Evolutionary conservation across 2,113 vertebrate genomes (phyloP), one percentile per base, ranked within the genome.

Genomic region (Onychostruthus taczanowskii): DNA sequence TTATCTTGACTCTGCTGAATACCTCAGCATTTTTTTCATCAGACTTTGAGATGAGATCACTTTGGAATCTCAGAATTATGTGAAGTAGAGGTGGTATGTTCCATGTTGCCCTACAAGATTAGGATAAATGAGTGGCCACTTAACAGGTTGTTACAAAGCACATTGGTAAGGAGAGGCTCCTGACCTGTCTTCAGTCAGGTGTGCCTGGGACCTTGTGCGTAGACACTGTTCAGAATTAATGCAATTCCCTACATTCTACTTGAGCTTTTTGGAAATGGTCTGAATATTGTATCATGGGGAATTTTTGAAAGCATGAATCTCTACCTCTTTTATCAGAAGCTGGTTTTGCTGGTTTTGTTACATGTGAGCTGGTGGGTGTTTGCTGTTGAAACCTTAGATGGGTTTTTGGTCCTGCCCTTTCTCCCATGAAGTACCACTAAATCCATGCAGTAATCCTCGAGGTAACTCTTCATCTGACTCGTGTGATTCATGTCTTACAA

Each of bases 371-470:
- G 27, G 14, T 47, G 47, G 30, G 19, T 64, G 73, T 78, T 89
- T 61, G 61, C 55, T 59, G 22, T 59, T 62, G 43, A 76, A 69
- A 46, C 15, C 22, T 80, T 84, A 63, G 59, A 50, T 23, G 7
- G 55, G 9, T 68, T 86, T 86, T 88, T 64, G n/a, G 52, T 79
- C 44, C 30, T 88, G 61, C 35, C 43, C 50, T 90, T 88, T 86
- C 63, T 66, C 31, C 74, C 1, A 0, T 77, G 35, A 44, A 6
- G 31, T 50, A 37, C 21, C 44, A 8, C 82, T 55, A 35, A 78
- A 39, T 21, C 33, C 20, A 10, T 9, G 5, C 2, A 3, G 19
- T 63, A 90, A 67, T 84, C 16, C n/a, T 49, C 2, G 19, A 16
- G 11, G 15, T 91, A 33, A 9, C 18, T 68, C 44, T 52, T 44